phyloP scores from a whole-genome alignment of 2,113 vertebrate species.

The Tyto alba region DNA sequence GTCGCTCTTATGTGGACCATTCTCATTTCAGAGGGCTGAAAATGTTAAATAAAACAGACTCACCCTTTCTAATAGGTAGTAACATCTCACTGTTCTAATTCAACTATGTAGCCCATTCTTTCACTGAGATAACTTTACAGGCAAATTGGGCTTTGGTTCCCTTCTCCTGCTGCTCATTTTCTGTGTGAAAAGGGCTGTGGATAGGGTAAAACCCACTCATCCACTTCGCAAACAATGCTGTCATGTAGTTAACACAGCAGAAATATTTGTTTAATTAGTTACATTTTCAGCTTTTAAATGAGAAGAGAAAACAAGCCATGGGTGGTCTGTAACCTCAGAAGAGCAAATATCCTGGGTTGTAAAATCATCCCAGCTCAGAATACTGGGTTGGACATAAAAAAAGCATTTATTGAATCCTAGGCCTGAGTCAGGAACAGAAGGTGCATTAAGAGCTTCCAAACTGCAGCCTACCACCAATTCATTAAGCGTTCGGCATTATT shows the following conservation, averaged over 20 bases:
- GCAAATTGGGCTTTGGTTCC: neutral
- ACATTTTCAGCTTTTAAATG: slow-evolving; percentile 66
- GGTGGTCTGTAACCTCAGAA: slow-evolving; percentile 75
- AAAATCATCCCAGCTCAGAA: slow-evolving; percentile 73
- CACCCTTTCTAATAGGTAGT: neutral
- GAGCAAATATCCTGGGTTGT: slow-evolving; percentile 69
- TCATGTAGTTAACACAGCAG: neutral
- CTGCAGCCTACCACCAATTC: slow-evolving; percentile 38
- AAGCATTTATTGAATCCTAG: slow-evolving; percentile 68
- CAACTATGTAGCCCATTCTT: neutral
- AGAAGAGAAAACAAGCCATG: slow-evolving; percentile 64
- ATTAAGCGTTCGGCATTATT: slow-evolving; percentile 64
- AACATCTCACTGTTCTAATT: slow-evolving; percentile 11
- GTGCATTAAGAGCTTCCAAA: slow-evolving; percentile 69
- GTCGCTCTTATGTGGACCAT: neutral
- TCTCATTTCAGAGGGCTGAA: slow-evolving; percentile 1
- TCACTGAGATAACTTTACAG: neutral
- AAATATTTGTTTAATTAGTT: slow-evolving; percentile 71
- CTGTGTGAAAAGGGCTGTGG: neutral
- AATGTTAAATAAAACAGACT: neutral
- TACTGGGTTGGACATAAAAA: slow-evolving; percentile 68
- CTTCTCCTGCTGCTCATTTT: neutral
- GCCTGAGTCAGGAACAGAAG: slow-evolving; percentile 68
- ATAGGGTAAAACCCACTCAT: neutral
- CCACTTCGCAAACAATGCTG: slow-evolving; percentile 17